Conservation (phyloP, 1,140 invertebrate species). For the Drosophila pandora region DNA sequence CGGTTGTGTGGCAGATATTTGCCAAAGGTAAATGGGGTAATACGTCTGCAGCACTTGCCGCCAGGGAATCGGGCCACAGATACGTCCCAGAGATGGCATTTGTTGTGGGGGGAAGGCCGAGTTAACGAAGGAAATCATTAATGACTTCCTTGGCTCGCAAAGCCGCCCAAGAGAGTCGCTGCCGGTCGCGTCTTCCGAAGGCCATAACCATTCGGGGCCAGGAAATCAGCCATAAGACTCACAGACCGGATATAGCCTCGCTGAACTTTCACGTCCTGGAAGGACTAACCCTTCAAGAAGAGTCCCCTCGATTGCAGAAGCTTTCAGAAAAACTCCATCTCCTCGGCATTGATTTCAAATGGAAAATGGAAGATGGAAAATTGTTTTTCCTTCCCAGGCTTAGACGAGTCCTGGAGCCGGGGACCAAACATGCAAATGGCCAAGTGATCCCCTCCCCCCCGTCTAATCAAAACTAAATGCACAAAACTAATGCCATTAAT, state of each 20-base stretch:
- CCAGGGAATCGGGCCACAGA: no score
- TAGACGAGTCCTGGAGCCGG: constrained; percentile 16
- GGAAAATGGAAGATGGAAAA: constrained; percentile 15
- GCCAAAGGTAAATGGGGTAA: constrained; percentile 38
- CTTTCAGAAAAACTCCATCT: constrained; percentile 34
- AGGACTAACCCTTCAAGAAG: constrained; percentile 7
- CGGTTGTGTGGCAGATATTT: constrained; percentile 55
- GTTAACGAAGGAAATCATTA: constrained; percentile 43
- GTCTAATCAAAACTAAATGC: constrained; percentile 79
- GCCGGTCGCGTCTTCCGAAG: constrained; percentile 8
- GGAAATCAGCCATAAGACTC: constrained; percentile 31
- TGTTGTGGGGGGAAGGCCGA: not conserved
- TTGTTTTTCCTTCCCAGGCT: constrained; percentile 36
- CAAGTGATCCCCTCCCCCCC: constrained; percentile 3
- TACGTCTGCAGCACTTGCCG: not conserved
- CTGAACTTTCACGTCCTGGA: constrained; percentile 21
- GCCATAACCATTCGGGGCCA: constrained; percentile 15
- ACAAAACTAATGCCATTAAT: constrained; percentile 82
- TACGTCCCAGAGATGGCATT: no score
- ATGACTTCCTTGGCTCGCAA: constrained; percentile 19
- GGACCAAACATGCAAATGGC: constrained; percentile 56
- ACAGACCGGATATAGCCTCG: constrained; percentile 25
- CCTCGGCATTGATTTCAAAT: constrained; percentile 45
- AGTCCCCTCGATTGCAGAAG: no score
- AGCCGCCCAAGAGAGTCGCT: constrained; percentile 9